Evolutionary conservation across 2,888 invertebrate genomes (phyloP).

Genomic region (Drosophila rellima): DNA sequence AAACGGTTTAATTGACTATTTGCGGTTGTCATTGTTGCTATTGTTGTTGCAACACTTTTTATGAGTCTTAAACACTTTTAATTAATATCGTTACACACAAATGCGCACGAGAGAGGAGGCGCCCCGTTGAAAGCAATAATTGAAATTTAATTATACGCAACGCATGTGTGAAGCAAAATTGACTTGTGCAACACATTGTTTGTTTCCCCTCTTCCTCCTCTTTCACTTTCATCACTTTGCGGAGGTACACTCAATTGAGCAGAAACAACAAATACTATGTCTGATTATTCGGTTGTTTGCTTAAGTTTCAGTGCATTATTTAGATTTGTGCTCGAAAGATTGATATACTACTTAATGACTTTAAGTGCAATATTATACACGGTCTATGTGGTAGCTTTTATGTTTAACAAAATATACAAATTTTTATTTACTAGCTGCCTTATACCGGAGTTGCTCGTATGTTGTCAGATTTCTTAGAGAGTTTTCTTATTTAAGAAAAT

Average conservation of each 20-base stretch:
- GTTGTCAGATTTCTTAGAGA: no score
- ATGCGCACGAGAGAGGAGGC: slow-evolving; percentile 28
- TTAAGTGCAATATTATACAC: background rate
- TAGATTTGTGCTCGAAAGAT: slow-evolving; percentile 54
- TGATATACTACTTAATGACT: slow-evolving; percentile 36
- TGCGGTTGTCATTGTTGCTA: slow-evolving; percentile 50
- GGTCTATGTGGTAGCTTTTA: background rate
- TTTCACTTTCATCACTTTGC: background rate
- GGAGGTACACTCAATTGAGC: slow-evolving; percentile 41
- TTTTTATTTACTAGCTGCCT: background rate
- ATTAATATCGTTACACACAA: slow-evolving; percentile 67
- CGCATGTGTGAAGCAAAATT: slow-evolving; percentile 47
- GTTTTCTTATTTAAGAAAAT: background rate
- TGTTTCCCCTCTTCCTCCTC: background rate
- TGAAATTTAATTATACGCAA: slow-evolving; percentile 72
- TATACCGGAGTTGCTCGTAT: background rate
- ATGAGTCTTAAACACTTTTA: slow-evolving; percentile 69
- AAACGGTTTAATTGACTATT: slow-evolving; percentile 61
- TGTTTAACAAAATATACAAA: background rate
- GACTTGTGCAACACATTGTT: slow-evolving; percentile 29
- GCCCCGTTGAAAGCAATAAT: slow-evolving; percentile 69
- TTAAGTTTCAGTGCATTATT: slow-evolving; percentile 46
- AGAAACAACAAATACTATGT: slow-evolving; percentile 52
- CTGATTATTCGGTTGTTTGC: slow-evolving; percentile 52
- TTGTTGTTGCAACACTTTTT: slow-evolving; percentile 35